phyloP scores from a whole-genome alignment of 2,113 vertebrate genomes.

The Pseudonaja textilis region DNA sequence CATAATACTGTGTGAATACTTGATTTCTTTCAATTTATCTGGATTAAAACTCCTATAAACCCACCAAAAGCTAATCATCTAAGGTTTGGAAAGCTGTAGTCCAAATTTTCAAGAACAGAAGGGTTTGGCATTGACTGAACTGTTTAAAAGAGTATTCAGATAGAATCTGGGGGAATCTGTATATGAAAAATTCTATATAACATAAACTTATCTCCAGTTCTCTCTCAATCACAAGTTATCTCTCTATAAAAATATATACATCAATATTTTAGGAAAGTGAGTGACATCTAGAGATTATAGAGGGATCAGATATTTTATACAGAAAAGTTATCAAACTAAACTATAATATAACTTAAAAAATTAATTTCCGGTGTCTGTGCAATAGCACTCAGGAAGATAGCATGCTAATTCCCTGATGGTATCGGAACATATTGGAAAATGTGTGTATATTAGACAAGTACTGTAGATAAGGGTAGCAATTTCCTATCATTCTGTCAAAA shows the following conservation, averaged over 20 bases:
- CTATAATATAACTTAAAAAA: background rate
- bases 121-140: background rate
- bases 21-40: background rate
- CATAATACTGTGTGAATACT: background rate
- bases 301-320: background rate
- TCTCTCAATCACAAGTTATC: background rate
- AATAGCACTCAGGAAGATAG: background rate
- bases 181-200: background rate
- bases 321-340: background rate
- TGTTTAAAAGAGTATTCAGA: background rate
- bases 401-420: background rate
- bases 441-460: background rate
- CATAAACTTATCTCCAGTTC: background rate
- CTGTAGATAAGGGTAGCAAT: background rate
- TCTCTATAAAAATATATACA: background rate
- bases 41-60: background rate
- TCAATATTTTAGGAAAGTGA: background rate
- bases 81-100: background rate
- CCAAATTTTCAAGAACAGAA: background rate
- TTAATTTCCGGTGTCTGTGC: background rate
- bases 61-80: background rate
- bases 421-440: background rate
- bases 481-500: background rate
- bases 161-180: background rate
- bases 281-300: background rate